phyloP scores from a whole-genome alignment of 64 coral and sea anemone species.

The Dendronephthya gigantea region DNA sequence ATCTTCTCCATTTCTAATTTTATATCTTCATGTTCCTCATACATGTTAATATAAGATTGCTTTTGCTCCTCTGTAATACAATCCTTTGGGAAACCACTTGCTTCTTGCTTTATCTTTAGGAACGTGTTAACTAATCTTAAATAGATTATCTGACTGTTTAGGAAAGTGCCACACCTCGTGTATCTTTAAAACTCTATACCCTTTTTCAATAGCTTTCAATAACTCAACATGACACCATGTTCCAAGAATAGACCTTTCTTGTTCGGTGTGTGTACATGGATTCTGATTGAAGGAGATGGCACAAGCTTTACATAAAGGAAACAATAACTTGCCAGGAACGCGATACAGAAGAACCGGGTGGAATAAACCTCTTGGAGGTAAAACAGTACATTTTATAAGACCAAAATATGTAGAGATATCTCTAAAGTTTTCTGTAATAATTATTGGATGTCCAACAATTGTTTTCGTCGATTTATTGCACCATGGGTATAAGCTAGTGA shows the following conservation, averaged over 20 bases:
- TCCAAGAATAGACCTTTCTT: background rate
- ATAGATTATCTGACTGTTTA: background rate
- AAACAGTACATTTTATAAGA: background rate
- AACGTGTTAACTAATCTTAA: background rate
- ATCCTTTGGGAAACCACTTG: background rate
- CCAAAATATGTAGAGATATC: background rate
- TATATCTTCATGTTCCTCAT: no score
- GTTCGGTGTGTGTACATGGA: background rate
- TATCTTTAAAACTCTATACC: background rate
- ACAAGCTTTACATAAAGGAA: background rate
- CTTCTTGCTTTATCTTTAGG: background rate
- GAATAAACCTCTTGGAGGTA: background rate
- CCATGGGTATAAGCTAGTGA: background rate
- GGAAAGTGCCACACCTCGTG: background rate
- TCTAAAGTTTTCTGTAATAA: background rate
- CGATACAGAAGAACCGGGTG: slow-evolving; percentile 5
- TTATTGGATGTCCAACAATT: slow-evolving; percentile 18
- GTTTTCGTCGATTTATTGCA: slow-evolving; percentile 1
- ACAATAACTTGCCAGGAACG: background rate
- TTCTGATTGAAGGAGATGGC: background rate
- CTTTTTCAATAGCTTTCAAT: background rate
- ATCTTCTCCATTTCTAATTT: no score
- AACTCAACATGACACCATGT: background rate
- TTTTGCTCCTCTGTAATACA: background rate
- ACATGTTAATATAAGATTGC: no score